Base-by-base conservation (phyloP, 2,888 invertebrate species). In the Frankliniella fusca region DNA sequence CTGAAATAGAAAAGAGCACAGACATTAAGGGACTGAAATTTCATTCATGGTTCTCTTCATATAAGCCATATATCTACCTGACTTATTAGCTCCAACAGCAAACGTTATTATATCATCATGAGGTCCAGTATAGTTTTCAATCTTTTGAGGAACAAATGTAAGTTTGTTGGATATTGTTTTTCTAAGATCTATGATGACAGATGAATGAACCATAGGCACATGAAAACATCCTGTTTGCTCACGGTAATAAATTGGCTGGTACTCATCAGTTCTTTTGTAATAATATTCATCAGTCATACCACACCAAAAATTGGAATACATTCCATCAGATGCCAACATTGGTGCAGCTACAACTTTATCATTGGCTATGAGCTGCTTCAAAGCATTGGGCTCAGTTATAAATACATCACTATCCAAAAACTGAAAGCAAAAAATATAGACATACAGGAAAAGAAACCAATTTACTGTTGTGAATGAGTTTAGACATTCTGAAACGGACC, bases 241-340 rank as follows among this genome's bases (percentile, higher is more conserved):
- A 20, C 93, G 88, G 84, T 93, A 90, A 80, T 95, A 89, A 81
- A 98, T 95, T 1, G 93, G 92, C 85, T 93, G 92, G 87, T 98
- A 99, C 80, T 94, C 93, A 9, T 95, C 94, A 0, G 96, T 95
- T 86, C 97, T 90, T 84, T 91, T 88, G 87, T 96, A 96, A 87
- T 97, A 95, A 87, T 94, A 97, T 84, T 94, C 91, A 0, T 92
- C 90, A 0, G 94, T 93, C 95, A 98, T 97, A 7, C 94, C 98
- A 85, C 95, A 95, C 98, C 98, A 99, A 88, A 96, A 99, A 88
- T 99, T 99, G 27, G 97, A 96, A 88, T 98, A 98, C 65, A 95
- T 88, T 20, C 95, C 94, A 83, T 96, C 94, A 0, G 97, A 95
- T 82, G 92, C 90, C 50, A 98, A 89, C 93, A 98, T 93, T 0